phyloP scores from a whole-genome alignment of 1,140 invertebrate species.

The Physella acuta region DNA sequence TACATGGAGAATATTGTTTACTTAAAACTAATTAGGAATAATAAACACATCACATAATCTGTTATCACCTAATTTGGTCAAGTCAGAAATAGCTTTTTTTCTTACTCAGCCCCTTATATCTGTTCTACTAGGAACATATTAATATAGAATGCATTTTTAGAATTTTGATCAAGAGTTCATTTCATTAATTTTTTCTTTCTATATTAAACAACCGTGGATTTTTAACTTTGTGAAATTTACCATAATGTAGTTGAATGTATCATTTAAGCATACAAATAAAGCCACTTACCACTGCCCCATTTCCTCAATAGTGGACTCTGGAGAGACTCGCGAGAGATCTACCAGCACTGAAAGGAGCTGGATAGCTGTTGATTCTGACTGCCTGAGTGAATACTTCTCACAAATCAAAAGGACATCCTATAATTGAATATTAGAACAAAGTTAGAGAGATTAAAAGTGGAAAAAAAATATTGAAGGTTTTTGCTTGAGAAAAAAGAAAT shows the following conservation, averaged over 20 bases:
- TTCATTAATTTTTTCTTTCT: no score
- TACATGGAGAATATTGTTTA: no score
- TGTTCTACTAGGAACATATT: no score
- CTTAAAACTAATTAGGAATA: not conserved
- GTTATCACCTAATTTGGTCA: not conserved
- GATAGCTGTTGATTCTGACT: conserved; percentile 20
- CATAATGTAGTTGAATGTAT: no score
- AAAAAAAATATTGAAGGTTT: not conserved
- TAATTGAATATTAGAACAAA: not conserved
- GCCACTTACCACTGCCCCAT: conserved; percentile 23
- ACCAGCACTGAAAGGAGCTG: conserved; percentile 17
- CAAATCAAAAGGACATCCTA: conserved; percentile 20
- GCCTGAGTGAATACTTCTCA: conserved; percentile 19
- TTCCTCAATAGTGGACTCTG: not conserved
- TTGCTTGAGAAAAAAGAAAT: not conserved
- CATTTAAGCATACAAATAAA: no score
- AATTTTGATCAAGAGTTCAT: no score
- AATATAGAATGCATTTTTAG: no score
- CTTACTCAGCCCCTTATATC: no score
- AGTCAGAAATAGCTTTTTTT: no score
- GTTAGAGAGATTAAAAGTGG: no score
- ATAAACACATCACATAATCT: not conserved
- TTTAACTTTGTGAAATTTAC: no score
- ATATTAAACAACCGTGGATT: no score
- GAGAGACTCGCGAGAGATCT: not conserved